Percentiles rank a stretch among this genome's conserved stretches.
These are phyloP conservation scores for Enteromius argenteus DNA, from an alignment of 2,797 vertebrate species.

Conservation along the genomic window DNA sequence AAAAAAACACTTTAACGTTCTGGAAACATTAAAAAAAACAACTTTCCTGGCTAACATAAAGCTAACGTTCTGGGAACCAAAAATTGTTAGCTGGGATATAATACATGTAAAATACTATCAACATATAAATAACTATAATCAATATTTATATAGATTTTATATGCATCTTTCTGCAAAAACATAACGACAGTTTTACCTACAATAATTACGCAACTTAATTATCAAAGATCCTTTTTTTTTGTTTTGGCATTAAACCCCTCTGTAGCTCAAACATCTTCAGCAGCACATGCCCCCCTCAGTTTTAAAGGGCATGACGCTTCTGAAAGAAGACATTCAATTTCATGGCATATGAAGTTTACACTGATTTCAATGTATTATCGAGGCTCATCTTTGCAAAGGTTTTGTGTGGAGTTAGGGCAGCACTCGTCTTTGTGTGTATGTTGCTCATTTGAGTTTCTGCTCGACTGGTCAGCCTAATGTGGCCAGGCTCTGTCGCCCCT, in stretches of 20 bases:
- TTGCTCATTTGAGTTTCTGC: constrained; percentile 59
- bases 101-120: background rate
- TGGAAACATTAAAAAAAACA: too few species aligned
- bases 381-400: constrained; percentile 21
- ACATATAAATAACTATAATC: background rate
- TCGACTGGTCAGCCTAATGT: constrained; percentile 63
- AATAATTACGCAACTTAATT: constrained; percentile 5
- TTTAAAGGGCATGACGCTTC: constrained; percentile 11
- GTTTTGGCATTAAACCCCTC: background rate
- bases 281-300: background rate
- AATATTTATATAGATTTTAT: background rate
- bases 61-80: too few species aligned
- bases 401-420: constrained; percentile 39
- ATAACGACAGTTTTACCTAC: background rate
- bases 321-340: constrained; percentile 25
- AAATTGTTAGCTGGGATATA: background rate
- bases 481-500: constrained; percentile 56
- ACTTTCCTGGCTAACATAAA: too few species aligned
- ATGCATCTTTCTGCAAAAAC: background rate
- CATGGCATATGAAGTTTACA: constrained; percentile 35
- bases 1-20: too few species aligned
- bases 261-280: background rate
- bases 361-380: constrained; percentile 24
- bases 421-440: constrained; percentile 42
- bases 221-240: background rate